Percentiles rank a stretch among this genome's conserved stretches.
phyloP scores from a whole-genome alignment of 2,113 vertebrate species.

The Eurystomus gularis region DNA sequence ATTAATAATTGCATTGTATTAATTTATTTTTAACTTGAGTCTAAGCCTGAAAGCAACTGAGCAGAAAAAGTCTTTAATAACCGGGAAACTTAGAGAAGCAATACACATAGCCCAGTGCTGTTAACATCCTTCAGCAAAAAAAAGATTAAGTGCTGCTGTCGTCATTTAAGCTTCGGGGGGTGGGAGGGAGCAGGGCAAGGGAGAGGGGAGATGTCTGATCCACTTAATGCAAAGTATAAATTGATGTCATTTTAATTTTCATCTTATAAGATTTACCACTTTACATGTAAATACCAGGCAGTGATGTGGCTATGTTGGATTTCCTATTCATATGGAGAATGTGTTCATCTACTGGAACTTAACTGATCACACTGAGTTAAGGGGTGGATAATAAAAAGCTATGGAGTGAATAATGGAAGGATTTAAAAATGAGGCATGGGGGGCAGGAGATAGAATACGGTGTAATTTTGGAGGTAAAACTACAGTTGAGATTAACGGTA shows the following conservation, averaged over 20 bases:
- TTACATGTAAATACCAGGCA: conserved; percentile 61
- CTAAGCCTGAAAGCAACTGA: conserved; percentile 10
- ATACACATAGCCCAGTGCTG: not conserved
- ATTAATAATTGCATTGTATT: conserved; percentile 8
- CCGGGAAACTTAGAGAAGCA: conserved; percentile 14
- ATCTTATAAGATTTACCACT: conserved; percentile 55
- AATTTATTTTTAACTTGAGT: conserved; percentile 26
- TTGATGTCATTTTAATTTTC: conserved; percentile 61
- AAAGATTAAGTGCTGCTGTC: conserved; percentile 41
- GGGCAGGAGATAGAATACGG: conserved; percentile 13
- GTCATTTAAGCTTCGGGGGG: not conserved
- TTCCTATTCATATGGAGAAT: conserved; percentile 34
- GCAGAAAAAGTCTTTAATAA: conserved; percentile 51
- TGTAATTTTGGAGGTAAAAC: conserved; percentile 1
- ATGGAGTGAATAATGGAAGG: conserved; percentile 55
- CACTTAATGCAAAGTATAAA: conserved; percentile 59
- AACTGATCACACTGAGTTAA: conserved; percentile 58
- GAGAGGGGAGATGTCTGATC: conserved; percentile 46
- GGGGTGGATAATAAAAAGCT: conserved; percentile 55
- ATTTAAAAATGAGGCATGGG: conserved; percentile 44
- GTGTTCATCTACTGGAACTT: conserved; percentile 52
- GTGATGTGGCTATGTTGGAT: not conserved
- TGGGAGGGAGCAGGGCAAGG: not conserved
- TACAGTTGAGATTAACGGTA: conserved; percentile 20
- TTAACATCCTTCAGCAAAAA: conserved; percentile 37